Conservation (phyloP, 2,888 invertebrate genomes). For the Enchytraeus crypticus region DNA sequence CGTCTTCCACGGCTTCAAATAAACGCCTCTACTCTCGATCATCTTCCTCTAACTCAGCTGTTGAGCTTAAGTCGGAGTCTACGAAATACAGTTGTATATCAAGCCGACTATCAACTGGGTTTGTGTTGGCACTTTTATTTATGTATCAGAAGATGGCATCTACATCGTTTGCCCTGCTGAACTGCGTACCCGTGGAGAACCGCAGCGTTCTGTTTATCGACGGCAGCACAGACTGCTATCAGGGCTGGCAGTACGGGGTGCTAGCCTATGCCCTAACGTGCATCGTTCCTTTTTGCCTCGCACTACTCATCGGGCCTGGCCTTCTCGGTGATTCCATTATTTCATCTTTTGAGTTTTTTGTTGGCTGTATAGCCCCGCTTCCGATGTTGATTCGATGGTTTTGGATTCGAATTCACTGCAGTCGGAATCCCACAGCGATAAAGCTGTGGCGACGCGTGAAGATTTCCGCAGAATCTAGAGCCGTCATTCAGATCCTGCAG, state of each 20-base stretch:
- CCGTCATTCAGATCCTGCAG: conserved; percentile 25
- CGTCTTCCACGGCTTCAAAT: no score
- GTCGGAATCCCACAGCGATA: neutral
- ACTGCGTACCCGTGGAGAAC: conserved; percentile 25
- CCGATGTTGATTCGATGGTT: neutral
- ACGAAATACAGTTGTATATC: conserved; percentile 16
- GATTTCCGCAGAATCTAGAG: neutral
- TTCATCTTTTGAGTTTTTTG: neutral
- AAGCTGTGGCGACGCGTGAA: neutral
- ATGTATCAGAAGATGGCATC: conserved; percentile 27
- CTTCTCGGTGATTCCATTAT: neutral
- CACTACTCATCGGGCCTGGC: neutral
- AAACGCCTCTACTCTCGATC: no score
- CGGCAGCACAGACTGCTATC: conserved; percentile 23
- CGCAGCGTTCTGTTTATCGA: conserved; percentile 23
- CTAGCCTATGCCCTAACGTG: neutral
- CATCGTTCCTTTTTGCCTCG: neutral
- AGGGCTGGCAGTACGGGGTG: conserved; percentile 19
- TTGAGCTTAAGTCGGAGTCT: no score
- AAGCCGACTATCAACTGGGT: conserved; percentile 24
- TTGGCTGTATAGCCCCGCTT: neutral
- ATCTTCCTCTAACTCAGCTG: no score
- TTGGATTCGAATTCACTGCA: neutral
- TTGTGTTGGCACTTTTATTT: conserved; percentile 24
- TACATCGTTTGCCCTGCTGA: conserved; percentile 24